Percentiles rank a stretch among this genome's conserved stretches.
These are phyloP conservation scores for Labeo calbasu DNA, from an alignment of 2,797 vertebrate species.

Conservation along the genomic window DNA sequence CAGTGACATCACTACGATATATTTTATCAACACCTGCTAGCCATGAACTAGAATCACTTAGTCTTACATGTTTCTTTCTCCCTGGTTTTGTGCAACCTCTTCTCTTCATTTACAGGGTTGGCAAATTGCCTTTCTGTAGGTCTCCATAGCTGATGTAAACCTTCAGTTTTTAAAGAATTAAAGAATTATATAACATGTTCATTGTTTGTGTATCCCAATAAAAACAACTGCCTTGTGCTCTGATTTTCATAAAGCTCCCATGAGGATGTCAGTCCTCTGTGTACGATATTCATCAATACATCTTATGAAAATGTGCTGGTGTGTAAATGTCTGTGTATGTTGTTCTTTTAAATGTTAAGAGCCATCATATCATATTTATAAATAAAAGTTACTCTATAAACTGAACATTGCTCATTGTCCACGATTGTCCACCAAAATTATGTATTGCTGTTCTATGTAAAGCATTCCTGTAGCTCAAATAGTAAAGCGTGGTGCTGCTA, in stretches of 20 bases:
- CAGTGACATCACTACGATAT: slow-evolving; percentile 11
- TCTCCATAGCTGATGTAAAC: not conserved
- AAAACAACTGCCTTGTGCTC: not conserved
- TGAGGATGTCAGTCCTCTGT: not conserved
- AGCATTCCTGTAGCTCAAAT: not conserved
- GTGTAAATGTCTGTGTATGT: not conserved
- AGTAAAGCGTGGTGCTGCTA: not conserved
- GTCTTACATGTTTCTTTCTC: not conserved
- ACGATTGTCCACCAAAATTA: not conserved
- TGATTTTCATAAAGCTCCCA: not conserved
- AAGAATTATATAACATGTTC: slow-evolving; percentile 1
- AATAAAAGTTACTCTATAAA: not conserved
- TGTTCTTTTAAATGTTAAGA: not conserved
- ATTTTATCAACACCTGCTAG: not conserved
- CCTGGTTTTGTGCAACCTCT: slow-evolving; percentile 19
- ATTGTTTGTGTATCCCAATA: not conserved
- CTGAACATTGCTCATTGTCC: not conserved
- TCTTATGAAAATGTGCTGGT: not conserved
- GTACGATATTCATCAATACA: not conserved
- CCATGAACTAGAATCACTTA: not conserved
- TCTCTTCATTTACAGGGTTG: slow-evolving; percentile 25
- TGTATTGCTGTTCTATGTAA: not conserved
- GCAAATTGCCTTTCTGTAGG: slow-evolving; percentile 6
- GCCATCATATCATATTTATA: not conserved
- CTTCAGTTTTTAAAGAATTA: not conserved